phyloP scores from a whole-genome alignment of 2,888 invertebrate genomes.

The Mesodorylaimus sp. region DNA sequence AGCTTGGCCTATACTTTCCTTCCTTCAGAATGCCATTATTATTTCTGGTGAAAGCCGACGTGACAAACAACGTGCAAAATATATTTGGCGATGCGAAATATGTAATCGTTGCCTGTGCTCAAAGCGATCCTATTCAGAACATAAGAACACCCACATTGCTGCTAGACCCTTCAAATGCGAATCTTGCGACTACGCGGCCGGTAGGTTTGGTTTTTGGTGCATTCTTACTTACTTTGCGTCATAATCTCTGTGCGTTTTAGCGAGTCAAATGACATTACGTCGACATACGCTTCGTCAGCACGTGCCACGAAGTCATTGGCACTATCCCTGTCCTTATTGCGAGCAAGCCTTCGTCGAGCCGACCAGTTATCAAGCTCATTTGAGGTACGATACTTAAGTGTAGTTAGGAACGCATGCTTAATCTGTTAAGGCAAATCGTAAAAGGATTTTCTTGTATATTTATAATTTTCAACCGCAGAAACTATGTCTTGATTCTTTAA shows the following conservation, averaged over 20 bases:
- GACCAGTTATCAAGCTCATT: conserved; percentile 26
- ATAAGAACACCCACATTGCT: conserved; percentile 22
- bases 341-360: conserved; percentile 23
- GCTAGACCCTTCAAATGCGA: conserved; percentile 23
- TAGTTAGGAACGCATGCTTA: not conserved
- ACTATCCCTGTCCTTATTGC: conserved; percentile 27
- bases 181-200: conserved; percentile 26
- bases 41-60: no score
- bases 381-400: conserved; percentile 17
- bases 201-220: conserved; percentile 12
- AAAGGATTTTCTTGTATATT: conserved; percentile 2
- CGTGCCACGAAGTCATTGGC: conserved; percentile 21
- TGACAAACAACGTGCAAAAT: no score
- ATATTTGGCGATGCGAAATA: no score
- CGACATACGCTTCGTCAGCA: conserved; percentile 26
- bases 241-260: conserved; percentile 15
- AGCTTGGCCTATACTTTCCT: no score
- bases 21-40: no score
- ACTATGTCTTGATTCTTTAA: conserved; percentile 11
- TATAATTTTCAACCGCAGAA: not conserved
- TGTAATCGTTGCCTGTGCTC: conserved; percentile 24
- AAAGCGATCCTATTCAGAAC: conserved; percentile 26
- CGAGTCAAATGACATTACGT: conserved; percentile 27
- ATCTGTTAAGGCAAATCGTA: not conserved
- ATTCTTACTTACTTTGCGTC: not conserved